A percentile compares a stretch with the other conserved stretches of the same genome.
These are phyloP conservation scores for Brachionus rotundiformis DNA, from an alignment of 1,140 invertebrate genomes.

Conservation along the genomic window DNA sequence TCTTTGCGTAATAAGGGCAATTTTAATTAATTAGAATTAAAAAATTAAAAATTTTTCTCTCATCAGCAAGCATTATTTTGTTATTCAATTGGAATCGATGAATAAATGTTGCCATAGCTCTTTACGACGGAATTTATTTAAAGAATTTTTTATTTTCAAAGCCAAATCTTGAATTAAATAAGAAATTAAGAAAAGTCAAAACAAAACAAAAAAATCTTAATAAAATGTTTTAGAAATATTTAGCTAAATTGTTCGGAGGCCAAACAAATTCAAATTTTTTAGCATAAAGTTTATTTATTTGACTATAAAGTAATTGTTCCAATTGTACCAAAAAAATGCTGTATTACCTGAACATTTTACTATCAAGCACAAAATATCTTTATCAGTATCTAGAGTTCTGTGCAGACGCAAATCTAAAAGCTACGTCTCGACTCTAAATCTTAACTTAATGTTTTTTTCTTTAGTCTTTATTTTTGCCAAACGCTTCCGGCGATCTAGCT, in stretches of 20 bases:
- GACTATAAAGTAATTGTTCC: conserved; percentile 3
- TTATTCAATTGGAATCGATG: conserved; percentile 37
- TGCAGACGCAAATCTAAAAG: neutral
- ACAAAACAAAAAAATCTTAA: conserved; percentile 14
- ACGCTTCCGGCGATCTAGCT: neutral
- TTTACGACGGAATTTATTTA: neutral
- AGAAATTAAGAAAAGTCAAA: conserved; percentile 15
- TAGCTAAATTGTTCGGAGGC: conserved; percentile 3
- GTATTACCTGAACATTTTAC: conserved; percentile 10
- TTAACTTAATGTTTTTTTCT: neutral
- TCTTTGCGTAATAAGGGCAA: neutral
- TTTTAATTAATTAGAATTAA: neutral
- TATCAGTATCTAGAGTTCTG: neutral
- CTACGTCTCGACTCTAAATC: neutral
- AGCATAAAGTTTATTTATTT: conserved; percentile 11
- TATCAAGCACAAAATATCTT: neutral
- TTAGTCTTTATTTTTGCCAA: neutral
- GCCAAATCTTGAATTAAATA: neutral
- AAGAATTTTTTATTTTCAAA: neutral
- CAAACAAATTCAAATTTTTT: conserved; percentile 20
- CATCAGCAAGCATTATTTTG: neutral
- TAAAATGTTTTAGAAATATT: neutral
- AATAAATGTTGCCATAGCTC: conserved; percentile 41
- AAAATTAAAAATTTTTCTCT: neutral
- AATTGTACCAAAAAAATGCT: conserved; percentile 20